Percentiles rank a stretch among this genome's conserved stretches.
Conservation (phyloP, 2,797 vertebrate species). For the Clarias pachynema region DNA sequence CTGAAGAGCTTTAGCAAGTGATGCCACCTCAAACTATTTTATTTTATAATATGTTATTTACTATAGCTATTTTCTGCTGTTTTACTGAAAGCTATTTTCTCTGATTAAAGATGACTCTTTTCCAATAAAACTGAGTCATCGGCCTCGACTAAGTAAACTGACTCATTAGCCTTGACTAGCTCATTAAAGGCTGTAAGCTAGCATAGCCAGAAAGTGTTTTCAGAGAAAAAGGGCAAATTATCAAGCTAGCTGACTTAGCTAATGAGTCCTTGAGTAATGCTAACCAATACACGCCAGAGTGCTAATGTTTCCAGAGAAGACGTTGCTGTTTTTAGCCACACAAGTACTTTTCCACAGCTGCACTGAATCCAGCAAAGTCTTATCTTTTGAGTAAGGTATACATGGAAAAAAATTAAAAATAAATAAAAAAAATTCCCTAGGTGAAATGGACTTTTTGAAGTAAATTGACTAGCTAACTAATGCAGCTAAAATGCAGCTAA, state of each 20-base stretch:
- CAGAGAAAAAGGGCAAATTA: neutral
- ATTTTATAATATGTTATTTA: neutral
- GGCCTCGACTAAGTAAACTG: neutral
- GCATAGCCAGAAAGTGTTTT: neutral
- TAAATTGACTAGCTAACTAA: neutral
- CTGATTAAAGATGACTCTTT: neutral
- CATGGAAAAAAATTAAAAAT: no score
- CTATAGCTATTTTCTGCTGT: no score
- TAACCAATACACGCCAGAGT: neutral
- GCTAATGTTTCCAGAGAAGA: neutral
- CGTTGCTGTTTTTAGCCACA: neutral
- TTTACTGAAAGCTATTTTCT: neutral
- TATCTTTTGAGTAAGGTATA: neutral
- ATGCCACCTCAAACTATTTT: neutral
- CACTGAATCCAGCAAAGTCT: neutral
- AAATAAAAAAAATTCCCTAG: no score
- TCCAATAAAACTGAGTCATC: slow-evolving; percentile 17
- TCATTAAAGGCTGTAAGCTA: neutral
- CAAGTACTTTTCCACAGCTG: neutral
- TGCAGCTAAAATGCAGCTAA: neutral
- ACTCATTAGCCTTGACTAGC: neutral
- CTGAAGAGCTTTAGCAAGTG: neutral
- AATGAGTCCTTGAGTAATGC: neutral
- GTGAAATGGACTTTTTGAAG: neutral
- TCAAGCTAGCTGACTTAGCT: neutral